Base-by-base conservation (phyloP, 1,140 invertebrate genomes). In the Pseudoatta argentina region DNA sequence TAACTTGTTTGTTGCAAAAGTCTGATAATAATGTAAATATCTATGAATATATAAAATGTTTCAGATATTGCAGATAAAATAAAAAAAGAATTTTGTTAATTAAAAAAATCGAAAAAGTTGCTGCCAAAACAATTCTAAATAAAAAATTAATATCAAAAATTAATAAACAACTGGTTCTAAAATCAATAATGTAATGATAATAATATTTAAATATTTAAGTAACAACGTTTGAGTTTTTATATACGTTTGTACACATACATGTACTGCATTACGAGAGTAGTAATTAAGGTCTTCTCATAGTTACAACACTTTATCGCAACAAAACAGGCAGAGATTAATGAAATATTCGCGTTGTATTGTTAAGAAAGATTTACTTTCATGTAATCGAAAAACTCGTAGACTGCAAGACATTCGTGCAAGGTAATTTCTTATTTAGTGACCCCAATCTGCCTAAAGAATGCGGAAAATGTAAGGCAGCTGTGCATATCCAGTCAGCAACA, bases 401-500 rank as follows among this genome's bases (percentile, higher is more conserved):
- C 18, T 24, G 51, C 10, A 34, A 34, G 30, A 34, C 30, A 48
- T 79, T 81, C 76, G 76, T 73, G 67, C 55, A 7, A 48, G 27
- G 39, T 75, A 83, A 83, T 83, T 61, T 83, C 79, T 83, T 83
- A 83, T 83, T 83, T 75, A 75, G 79, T 57, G 77, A 82, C 75
- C 83, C 44, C 75, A 61, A 78, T 79, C 75, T 59, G 53, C 51
- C 30, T 57, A 81, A 79, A 48, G 63, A 69, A 86, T 79, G 51
- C n/a, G 18, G 75, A 85, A 87, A 81, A 89, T 79, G 79, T 85
- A 66, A 57, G 59, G 34, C 24, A 27, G 76, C 67, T 77, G 87
- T 79, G 76, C 76, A 88, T 76, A 85, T 72, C 51, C 61, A 85
- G 86, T 87, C 86, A 88, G 55, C 73, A 73, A 59, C 86, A 86